Evolutionary conservation across 2,888 invertebrate genomes (phyloP), one percentile per base, ranked within the genome.

Genomic region (Perdita meconis): DNA sequence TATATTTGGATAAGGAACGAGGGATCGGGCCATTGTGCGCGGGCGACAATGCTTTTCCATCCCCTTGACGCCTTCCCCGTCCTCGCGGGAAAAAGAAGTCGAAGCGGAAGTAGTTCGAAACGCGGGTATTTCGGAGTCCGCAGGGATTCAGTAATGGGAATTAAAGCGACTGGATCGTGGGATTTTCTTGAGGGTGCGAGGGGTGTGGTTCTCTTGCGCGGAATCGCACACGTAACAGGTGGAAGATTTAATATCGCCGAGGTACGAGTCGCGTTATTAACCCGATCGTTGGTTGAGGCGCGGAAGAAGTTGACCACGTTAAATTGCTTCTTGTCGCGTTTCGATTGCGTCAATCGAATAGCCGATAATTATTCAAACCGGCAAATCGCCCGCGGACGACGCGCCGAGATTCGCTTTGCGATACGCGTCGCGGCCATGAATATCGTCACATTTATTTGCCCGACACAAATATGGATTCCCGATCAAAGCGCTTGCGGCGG

Each of bases 371-470:
- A 65, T 64, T 64, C 51, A 22, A 19, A n/a, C n/a, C 26, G 30
- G 1, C 16, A 50, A 44, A 60, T 12, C 26, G 50, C 1, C 13
- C 5, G 51, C n/a, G n/a, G n/a, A n/a, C n/a, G n/a, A n/a, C n/a
- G n/a, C 13, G 5, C 34, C 16, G 16, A 10, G 13, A 22, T 13
- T 26, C 12, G 24, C n/a, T 6, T 40, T 30, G 36, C 8, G 26
- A 44, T 8, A 19, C 38, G 0, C 24, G 47, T 10, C 12, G 12
- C 40, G 30, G 26, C 42, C 67, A 34, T 55, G 56, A 75, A 72
- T 82, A 76, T 57, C 66, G 66, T 42, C 66, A 59, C 71, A 68
- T 80, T 82, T 82, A 80, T 83, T 76, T 83, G 56, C 47, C 51
- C 34, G 10, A 24, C 36, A 72, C 76, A 82, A 82, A 82, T 75